Conservation (phyloP, 2,888 invertebrate genomes). For the Acanthosepion lycidas region DNA sequence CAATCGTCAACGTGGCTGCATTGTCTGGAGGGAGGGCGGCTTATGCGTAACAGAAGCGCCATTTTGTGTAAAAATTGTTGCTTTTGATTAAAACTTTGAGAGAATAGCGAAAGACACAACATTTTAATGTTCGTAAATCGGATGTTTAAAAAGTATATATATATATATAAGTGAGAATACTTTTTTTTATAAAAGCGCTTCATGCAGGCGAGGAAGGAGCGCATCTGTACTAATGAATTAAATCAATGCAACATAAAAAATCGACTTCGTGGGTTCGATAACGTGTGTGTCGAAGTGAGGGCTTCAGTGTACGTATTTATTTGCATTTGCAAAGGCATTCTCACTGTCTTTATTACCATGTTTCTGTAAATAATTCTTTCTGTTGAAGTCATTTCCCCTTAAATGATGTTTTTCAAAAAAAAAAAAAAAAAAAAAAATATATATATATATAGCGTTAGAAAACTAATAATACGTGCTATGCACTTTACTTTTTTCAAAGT, state of each 20-base stretch:
- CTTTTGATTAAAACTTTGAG: slow-evolving; percentile 6
- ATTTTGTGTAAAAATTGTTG: neutral
- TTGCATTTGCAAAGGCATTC: neutral
- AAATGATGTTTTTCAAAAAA: no score
- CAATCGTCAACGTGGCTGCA: neutral
- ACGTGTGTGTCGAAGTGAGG: neutral
- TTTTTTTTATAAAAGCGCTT: no score
- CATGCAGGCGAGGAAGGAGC: neutral
- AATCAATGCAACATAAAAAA: neutral
- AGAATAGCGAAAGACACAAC: neutral
- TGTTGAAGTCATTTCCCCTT: no score
- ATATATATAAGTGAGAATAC: neutral
- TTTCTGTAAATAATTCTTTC: no score
- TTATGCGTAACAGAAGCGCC: neutral
- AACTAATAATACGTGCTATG: no score
- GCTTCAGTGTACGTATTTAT: neutral
- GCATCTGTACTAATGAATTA: neutral
- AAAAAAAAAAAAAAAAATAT: no score
- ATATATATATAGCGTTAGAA: no score
- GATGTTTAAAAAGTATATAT: neutral
- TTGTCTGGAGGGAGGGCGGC: neutral
- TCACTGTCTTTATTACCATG: neutral
- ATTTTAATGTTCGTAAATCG: neutral
- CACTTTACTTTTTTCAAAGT: no score
- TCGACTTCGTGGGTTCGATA: neutral